Evolutionary conservation across 2,113 vertebrate genomes (phyloP), one percentile per base, ranked within the genome.

Genomic region (Sturnira hondurensis): DNA sequence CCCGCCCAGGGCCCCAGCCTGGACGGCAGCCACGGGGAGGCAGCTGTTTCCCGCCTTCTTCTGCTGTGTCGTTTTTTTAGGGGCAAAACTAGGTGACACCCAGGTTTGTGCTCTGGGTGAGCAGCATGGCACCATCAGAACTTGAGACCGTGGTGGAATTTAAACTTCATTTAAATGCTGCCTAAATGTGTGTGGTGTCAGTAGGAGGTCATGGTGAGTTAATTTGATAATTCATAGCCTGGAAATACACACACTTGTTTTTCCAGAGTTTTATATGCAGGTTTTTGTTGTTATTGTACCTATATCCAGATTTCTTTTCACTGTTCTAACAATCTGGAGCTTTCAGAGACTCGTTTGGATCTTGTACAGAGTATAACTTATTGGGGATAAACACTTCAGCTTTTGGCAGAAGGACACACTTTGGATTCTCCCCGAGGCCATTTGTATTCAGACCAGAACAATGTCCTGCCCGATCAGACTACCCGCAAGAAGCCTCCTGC

Each of bases 351-450:
- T 97, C 97, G 93, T 91, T 89, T 86, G 96, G 92, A 96, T 97
- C 98, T 98, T 98, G 98, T 98, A 97, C 97, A 98, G 95, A 97
- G 68, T 96, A 96, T 98, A 98, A 98, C 97, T 98, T 98, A 98
- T 97, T 98, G 96, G 97, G 92, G 82, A 96, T 96, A 95, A 97
- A 94, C 87, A 94, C 95, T 97, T 98, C 95, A 96, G 67, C 97
- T 96, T 97, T 97, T 95, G 73, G 36, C 96, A 97, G 96, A 96
- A 92, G 77, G 91, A 93, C 28, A 93, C 91, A 97, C 54, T 90
- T 77, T 93, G 97, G 97, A 96, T 95, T 97, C 95, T 97, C 97
- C 96, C 97, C 80, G 81, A 96, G 97, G 96, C 47, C 67, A 54
- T 96, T 97, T 97, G 86, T 97, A 97, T 70, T 97, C 80, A 61